Conservation (phyloP, 1,140 invertebrate species). For the Saxidomus purpurata region DNA sequence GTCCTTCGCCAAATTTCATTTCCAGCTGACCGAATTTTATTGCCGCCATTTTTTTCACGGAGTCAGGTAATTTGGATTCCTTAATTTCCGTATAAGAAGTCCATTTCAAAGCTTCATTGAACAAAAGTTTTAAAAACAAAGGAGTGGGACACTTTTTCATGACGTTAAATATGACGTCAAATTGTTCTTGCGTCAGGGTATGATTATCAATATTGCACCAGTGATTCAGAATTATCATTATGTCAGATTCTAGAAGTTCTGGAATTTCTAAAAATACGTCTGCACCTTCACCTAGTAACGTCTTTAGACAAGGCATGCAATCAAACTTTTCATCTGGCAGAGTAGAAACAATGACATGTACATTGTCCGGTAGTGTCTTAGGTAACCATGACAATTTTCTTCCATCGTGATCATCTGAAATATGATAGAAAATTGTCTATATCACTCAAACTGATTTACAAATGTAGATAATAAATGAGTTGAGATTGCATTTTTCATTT, state of each 20-base stretch:
- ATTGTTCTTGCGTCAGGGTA: constrained; percentile 79
- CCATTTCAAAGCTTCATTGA: constrained; percentile 82
- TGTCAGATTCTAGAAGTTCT: constrained; percentile 78
- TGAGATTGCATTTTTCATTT: background rate
- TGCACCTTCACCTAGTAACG: constrained; percentile 66
- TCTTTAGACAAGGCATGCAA: constrained; percentile 75
- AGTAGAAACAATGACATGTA: constrained; percentile 91
- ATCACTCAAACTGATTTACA: too few relatives aligned
- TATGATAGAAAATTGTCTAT: too few relatives aligned
- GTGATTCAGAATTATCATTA: constrained; percentile 77
- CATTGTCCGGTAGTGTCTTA: constrained; percentile 81
- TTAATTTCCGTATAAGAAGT: constrained; percentile 77
- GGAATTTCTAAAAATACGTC: constrained; percentile 78
- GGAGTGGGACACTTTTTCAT: constrained; percentile 83
- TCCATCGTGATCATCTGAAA: constrained; percentile 81
- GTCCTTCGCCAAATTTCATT: constrained; percentile 89
- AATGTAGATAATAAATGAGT: background rate
- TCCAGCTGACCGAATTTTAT: constrained; percentile 90
- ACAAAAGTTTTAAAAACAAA: constrained; percentile 82
- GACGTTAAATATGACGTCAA: constrained; percentile 77
- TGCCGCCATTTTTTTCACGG: constrained; percentile 79
- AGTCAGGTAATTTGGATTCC: constrained; percentile 77
- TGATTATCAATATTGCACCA: constrained; percentile 77
- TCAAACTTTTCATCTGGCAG: constrained; percentile 82
- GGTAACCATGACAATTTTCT: constrained; percentile 84